A percentile compares a stretch with the other conserved stretches of the same genome.
phyloP scores from a whole-genome alignment of 1,140 invertebrate genomes.

The Plodia interpunctella region DNA sequence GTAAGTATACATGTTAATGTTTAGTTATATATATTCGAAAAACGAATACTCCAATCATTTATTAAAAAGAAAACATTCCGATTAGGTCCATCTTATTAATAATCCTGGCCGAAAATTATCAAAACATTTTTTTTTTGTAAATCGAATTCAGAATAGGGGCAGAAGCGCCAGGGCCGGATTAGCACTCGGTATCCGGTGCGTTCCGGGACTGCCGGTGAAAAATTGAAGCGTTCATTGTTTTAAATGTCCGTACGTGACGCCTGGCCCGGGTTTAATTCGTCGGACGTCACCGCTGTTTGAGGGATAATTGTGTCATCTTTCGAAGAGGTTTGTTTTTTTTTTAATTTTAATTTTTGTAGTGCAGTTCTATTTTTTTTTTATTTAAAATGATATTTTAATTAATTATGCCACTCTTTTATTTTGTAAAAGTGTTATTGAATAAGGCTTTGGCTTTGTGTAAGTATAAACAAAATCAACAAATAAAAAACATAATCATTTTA shows the following conservation, averaged over 20 bases:
- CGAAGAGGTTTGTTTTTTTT: slow-evolving; percentile 4
- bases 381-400: not conserved
- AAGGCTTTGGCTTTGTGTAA: no score
- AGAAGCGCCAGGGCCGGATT: slow-evolving; percentile 40
- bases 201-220: slow-evolving; percentile 44
- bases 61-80: no score
- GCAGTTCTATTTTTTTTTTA: not conserved
- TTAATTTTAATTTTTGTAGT: not conserved
- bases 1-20: no score
- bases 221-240: slow-evolving; percentile 72
- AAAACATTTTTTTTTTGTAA: not conserved
- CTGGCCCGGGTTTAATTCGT: slow-evolving; percentile 25
- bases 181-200: slow-evolving; percentile 40
- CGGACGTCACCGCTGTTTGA: slow-evolving; percentile 20
- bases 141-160: slow-evolving; percentile 36
- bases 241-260: slow-evolving; percentile 62
- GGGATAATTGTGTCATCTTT: slow-evolving; percentile 30
- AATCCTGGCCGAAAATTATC: no score
- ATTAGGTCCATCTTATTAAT: no score
- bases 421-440: no score
- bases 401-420: no score
- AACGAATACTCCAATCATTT: no score
- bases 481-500: no score
- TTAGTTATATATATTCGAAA: no score
- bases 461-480: no score